Conservation (phyloP, 2,113 vertebrate genomes). For the Oenanthe oenanthe region DNA sequence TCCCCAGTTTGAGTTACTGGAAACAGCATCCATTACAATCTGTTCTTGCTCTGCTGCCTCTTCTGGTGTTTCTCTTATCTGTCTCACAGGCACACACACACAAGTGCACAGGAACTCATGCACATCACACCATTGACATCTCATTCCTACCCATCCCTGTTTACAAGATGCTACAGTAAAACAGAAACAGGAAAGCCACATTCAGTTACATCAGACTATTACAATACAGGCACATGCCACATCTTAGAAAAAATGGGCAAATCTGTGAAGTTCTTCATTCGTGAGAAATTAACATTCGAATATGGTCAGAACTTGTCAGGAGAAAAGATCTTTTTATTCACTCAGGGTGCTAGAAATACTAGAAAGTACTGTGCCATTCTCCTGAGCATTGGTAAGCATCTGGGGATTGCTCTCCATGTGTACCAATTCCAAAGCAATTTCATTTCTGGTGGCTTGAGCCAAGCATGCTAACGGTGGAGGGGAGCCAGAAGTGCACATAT, state of each 20-base stretch:
- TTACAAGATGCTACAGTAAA: not conserved
- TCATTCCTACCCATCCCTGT: not conserved
- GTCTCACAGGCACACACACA: not conserved
- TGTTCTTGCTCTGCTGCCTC: not conserved
- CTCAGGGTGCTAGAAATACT: not conserved
- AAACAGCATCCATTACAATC: not conserved
- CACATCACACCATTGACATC: rapidly evolving
- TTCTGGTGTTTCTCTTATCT: not conserved
- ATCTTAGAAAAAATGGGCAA: not conserved
- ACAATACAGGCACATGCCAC: rapidly evolving
- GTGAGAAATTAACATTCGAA: not conserved
- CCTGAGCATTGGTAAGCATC: not conserved
- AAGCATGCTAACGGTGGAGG: not conserved
- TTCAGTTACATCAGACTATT: not conserved
- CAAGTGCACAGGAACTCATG: not conserved
- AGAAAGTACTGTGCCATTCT: not conserved
- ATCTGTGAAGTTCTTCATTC: not conserved
- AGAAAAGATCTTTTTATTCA: not conserved
- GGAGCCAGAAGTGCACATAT: not conserved
- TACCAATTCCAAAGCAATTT: not conserved
- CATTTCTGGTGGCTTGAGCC: not conserved
- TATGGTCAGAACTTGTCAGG: not conserved
- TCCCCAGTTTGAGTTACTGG: not conserved
- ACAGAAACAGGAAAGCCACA: not conserved
- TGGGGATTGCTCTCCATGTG: not conserved